Evolutionary conservation across 2,888 invertebrate genomes (phyloP).

Genomic region (Heliconius erato): DNA sequence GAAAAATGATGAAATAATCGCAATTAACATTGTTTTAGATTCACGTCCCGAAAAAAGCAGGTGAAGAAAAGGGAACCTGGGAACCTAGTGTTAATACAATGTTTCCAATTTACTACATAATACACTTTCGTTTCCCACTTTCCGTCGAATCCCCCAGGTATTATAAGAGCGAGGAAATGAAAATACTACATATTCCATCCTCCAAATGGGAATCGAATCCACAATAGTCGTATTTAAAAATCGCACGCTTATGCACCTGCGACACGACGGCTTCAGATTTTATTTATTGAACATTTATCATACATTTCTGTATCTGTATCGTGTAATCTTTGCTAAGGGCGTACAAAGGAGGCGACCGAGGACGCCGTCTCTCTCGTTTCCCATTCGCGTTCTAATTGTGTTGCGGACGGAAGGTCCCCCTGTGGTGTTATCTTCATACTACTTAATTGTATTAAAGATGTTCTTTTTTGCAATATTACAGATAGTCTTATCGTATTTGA

Average conservation of each 20-base stretch:
- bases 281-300: background rate
- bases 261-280: background rate
- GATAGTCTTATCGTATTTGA: conserved; percentile 1
- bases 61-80: background rate
- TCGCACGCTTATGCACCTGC: too few relatives aligned
- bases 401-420: conserved; percentile 36
- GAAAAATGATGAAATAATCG: too few relatives aligned
- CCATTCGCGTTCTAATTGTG: conserved; percentile 43
- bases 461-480: background rate
- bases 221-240: too few relatives aligned
- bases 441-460: conserved; percentile 35
- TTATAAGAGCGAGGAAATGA: background rate
- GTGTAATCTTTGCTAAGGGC: conserved; percentile 46
- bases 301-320: conserved; percentile 14
- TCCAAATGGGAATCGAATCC: too few relatives aligned
- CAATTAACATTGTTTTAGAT: background rate
- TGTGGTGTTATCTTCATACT: conserved; percentile 32
- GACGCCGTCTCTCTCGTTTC: conserved; percentile 36
- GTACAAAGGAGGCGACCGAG: conserved; percentile 41
- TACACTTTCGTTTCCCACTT: background rate
- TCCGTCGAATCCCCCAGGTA: background rate
- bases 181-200: too few relatives aligned
- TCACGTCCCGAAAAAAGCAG: accelerated
- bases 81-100: background rate
- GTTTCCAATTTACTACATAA: background rate